Percentiles rank a stretch among this genome's conserved stretches.
Conservation (phyloP, 1,140 invertebrate species). For the Spodoptera frugiperda region DNA sequence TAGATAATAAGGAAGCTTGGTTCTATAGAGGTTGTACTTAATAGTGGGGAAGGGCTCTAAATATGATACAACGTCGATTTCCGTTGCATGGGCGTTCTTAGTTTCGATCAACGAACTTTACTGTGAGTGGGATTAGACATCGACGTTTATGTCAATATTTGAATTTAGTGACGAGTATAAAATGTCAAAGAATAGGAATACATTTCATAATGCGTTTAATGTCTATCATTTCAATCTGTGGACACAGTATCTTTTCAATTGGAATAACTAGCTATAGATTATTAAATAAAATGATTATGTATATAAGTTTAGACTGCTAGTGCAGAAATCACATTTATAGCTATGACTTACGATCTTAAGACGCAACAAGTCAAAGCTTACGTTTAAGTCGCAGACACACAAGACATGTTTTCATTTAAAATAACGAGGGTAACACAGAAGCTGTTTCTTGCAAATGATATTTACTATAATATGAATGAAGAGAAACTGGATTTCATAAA, state of each 20-base stretch:
- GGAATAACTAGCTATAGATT: no score
- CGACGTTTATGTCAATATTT: conserved; percentile 34
- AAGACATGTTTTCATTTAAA: neutral
- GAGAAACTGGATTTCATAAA: neutral
- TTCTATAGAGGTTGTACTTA: conserved; percentile 62
- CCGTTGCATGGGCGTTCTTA: conserved; percentile 34
- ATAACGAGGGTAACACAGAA: neutral
- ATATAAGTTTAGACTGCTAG: no score
- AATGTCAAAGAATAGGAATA: neutral
- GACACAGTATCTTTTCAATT: no score
- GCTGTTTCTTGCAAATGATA: neutral
- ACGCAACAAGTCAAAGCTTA: neutral
- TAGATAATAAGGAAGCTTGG: conserved; percentile 67
- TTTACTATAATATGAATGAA: neutral
- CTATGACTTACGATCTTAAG: neutral
- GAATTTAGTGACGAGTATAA: conserved; percentile 31
- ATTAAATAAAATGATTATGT: no score
- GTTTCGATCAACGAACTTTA: conserved; percentile 19
- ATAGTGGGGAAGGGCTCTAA: conserved; percentile 42
- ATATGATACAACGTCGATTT: conserved; percentile 29
- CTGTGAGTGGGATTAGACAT: conserved; percentile 20
- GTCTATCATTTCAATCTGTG: no score
- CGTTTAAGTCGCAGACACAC: neutral
- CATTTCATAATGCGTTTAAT: no score
- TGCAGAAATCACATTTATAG: no score